Conservation (phyloP, 2,113 vertebrate genomes). For the Pelvicachromis taeniatus region DNA sequence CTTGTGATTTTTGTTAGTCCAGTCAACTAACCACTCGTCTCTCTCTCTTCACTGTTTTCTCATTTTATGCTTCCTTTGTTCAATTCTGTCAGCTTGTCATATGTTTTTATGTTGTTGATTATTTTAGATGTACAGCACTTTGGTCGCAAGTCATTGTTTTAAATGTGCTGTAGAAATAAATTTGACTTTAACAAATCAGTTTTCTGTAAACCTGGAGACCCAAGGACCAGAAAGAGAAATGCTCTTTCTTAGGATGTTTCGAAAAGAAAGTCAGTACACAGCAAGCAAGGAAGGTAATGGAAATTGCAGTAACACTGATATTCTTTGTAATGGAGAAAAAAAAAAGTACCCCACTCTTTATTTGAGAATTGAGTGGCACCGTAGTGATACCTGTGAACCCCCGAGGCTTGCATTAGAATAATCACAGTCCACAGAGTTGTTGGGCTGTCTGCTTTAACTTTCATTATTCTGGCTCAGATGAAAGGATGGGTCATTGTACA, state of each 20-base stretch:
- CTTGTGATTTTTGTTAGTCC: too few relatives aligned
- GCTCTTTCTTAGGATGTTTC: not conserved
- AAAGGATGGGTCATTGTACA: conserved; percentile 49
- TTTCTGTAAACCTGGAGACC: not conserved
- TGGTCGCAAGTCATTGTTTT: not conserved
- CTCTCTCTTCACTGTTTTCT: not conserved
- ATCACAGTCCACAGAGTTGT: conserved; percentile 3
- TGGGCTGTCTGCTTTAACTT: conserved; percentile 19
- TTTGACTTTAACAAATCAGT: not conserved
- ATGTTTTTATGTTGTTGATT: not conserved
- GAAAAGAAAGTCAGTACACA: not conserved
- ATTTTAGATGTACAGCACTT: not conserved
- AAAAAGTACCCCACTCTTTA: not conserved
- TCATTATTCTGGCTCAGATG: conserved; percentile 49
- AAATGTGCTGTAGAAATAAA: not conserved
- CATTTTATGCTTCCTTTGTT: not conserved
- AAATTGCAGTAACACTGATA: not conserved
- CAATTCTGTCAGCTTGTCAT: not conserved
- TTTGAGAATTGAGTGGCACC: not conserved
- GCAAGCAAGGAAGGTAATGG: not conserved
- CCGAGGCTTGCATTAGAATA: conserved; percentile 3
- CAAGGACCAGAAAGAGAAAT: not conserved
- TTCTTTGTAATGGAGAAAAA: not conserved
- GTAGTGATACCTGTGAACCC: not conserved
- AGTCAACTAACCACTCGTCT: too few relatives aligned